These are phyloP conservation scores for Antechinus stuartii DNA, from an alignment of 2,113 vertebrate species.

Conservation along the genomic window DNA sequence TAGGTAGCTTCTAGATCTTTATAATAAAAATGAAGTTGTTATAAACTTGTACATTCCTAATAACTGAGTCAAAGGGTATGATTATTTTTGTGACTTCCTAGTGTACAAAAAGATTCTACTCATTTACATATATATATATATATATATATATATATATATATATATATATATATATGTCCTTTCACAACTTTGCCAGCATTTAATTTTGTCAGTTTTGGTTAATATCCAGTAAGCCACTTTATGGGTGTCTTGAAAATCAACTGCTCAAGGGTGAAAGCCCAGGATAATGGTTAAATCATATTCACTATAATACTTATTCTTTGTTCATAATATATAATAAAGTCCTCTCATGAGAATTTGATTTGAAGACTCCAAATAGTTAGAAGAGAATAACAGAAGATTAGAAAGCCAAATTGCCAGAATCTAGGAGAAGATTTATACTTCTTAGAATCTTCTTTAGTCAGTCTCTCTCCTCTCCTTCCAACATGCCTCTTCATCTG, in stretches of 20 bases:
- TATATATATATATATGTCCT: too few species aligned
- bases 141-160: neutral
- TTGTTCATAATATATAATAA: neutral
- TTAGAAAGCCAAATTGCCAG: neutral
- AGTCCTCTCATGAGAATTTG: neutral
- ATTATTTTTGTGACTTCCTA: neutral
- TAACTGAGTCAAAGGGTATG: neutral
- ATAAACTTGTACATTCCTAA: neutral
- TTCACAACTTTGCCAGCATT: neutral
- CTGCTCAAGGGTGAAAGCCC: neutral
- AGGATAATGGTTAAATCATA: neutral
- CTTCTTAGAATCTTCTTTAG: neutral
- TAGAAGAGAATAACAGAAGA: neutral
- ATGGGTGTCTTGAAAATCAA: neutral
- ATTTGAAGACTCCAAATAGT: neutral
- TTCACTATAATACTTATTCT: neutral
- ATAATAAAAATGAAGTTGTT: neutral
- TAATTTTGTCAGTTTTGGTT: neutral
- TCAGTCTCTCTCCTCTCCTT: neutral
- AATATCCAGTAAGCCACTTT: neutral
- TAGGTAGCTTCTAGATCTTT: neutral
- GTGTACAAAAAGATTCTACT: neutral
- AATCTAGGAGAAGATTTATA: neutral
- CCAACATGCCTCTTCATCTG: neutral
- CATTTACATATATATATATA: fast-evolving